Evolutionary conservation across 2,888 invertebrate species (phyloP).

Genomic region (Spodoptera picta): DNA sequence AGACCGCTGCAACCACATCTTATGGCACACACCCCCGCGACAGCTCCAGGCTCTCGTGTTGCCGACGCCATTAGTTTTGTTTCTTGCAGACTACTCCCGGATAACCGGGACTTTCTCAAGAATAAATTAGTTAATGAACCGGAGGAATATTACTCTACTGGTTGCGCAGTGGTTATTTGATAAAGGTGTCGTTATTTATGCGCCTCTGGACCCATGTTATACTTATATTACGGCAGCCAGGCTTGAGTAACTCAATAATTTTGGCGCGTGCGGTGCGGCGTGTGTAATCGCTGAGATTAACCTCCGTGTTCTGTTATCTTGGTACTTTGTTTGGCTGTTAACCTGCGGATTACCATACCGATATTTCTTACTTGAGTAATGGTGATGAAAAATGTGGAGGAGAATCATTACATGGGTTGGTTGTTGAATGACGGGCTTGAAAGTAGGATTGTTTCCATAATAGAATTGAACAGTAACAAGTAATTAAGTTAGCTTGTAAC

Average conservation of each 20-base stretch:
- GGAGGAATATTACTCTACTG: slow-evolving; percentile 70
- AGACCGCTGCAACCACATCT: slow-evolving; percentile 49
- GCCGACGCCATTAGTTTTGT: slow-evolving; percentile 85
- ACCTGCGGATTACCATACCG: slow-evolving; percentile 17
- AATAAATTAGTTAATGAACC: slow-evolving; percentile 86
- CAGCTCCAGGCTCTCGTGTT: slow-evolving; percentile 77
- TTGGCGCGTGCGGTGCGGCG: slow-evolving; percentile 19
- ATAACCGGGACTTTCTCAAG: slow-evolving; percentile 78
- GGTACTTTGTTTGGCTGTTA: slow-evolving; percentile 42
- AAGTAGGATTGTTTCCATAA: no score
- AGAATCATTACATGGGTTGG: neutral
- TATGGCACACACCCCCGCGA: slow-evolving; percentile 49
- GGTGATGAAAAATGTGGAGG: slow-evolving; percentile 1
- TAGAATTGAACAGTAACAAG: no score
- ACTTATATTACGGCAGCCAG: slow-evolving; percentile 44
- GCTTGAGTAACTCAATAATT: slow-evolving; percentile 51
- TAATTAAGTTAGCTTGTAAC: no score
- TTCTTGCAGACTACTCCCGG: slow-evolving; percentile 80
- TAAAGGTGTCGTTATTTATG: slow-evolving; percentile 69
- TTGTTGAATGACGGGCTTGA: no score
- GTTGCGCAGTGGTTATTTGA: slow-evolving; percentile 66
- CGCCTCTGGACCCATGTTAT: slow-evolving; percentile 46
- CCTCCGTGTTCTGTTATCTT: slow-evolving; percentile 43
- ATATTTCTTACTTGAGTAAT: neutral
- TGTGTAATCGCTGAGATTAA: slow-evolving; percentile 47